phyloP scores from a whole-genome alignment of 37 sponge, comb jelly and placozoan species.

The Ianthella basta region DNA sequence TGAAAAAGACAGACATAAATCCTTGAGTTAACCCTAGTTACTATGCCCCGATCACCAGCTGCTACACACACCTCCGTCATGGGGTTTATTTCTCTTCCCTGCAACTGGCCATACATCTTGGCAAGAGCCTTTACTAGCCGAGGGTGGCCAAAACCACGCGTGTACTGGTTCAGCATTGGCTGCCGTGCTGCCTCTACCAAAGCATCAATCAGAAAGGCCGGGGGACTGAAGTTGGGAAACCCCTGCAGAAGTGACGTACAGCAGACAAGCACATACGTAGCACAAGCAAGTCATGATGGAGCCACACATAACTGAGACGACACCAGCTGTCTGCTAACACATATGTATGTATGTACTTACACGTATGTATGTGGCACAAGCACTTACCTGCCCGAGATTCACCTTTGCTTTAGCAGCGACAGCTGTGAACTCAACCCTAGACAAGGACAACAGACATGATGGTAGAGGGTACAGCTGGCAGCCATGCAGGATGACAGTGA shows the following conservation, averaged over 20 bases:
- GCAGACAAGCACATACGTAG: neutral
- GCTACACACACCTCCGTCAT: conserved; percentile 72
- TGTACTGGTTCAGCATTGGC: conserved; percentile 82
- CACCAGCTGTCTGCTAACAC: conserved; percentile 10
- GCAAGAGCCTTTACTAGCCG: conserved; percentile 88
- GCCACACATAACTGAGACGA: too few relatives aligned
- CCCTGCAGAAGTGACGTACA: conserved; percentile 54
- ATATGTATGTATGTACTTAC: neutral
- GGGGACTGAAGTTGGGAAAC: conserved; percentile 91
- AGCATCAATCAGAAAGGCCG: conserved; percentile 78
- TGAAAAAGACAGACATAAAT: neutral
- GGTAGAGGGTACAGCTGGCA: neutral
- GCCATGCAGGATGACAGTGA: too few relatives aligned
- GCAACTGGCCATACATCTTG: conserved; percentile 67
- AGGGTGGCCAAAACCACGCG: conserved; percentile 87
- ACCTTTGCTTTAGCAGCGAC: conserved; percentile 78
- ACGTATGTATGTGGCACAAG: neutral
- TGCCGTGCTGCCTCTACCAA: conserved; percentile 59
- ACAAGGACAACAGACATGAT: neutral
- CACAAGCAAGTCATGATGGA: too few relatives aligned
- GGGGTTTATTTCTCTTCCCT: conserved; percentile 78
- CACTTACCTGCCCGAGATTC: conserved; percentile 90
- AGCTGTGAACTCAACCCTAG: conserved; percentile 91
- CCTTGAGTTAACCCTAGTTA: neutral
- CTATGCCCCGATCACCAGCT: too few relatives aligned